Conservation (phyloP, 30 jellyfish, hydroid and myxozoan genomes). For the Hydractinia symbiolongicarpus region DNA sequence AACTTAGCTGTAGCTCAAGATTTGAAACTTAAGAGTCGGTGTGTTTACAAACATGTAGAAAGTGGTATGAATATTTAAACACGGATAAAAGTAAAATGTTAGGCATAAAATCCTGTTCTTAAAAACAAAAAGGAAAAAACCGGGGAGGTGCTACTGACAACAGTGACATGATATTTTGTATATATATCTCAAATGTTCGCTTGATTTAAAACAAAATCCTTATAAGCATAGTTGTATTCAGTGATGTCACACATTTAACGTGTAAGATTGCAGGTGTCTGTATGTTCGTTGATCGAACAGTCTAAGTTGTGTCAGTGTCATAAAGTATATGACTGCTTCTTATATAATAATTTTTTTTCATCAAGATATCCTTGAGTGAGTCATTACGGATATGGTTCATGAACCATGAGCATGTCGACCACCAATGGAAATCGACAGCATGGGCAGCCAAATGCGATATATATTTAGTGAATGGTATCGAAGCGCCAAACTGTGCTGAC, state of each 20-base stretch:
- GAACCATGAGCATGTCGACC: slow-evolving; percentile 35
- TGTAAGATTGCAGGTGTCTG: not conserved
- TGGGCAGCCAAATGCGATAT: slow-evolving; percentile 65
- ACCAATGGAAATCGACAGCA: slow-evolving; percentile 41
- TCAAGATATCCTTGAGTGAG: slow-evolving; percentile 48
- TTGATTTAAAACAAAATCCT: not conserved
- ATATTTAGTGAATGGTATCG: slow-evolving; percentile 65
- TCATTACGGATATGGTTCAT: slow-evolving; percentile 50
- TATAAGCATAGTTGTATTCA: not conserved
- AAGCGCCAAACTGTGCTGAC: slow-evolving; percentile 69
- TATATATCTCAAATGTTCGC: not conserved
- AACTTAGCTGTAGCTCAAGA: too few species aligned
- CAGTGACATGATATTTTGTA: too few species aligned
- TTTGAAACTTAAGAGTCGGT: too few species aligned
- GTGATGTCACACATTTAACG: not conserved
- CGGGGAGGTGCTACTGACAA: too few species aligned
- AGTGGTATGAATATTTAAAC: too few species aligned
- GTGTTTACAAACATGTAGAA: too few species aligned
- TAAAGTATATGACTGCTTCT: not conserved
- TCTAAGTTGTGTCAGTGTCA: not conserved
- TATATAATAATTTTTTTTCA: not conserved
- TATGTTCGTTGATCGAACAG: not conserved
- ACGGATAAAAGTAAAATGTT: too few species aligned
- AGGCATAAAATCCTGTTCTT: too few species aligned
- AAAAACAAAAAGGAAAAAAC: too few species aligned